These are phyloP conservation scores for Phyllopteryx taeniolatus DNA, from an alignment of 2,113 vertebrate species.

Conservation along the genomic window DNA sequence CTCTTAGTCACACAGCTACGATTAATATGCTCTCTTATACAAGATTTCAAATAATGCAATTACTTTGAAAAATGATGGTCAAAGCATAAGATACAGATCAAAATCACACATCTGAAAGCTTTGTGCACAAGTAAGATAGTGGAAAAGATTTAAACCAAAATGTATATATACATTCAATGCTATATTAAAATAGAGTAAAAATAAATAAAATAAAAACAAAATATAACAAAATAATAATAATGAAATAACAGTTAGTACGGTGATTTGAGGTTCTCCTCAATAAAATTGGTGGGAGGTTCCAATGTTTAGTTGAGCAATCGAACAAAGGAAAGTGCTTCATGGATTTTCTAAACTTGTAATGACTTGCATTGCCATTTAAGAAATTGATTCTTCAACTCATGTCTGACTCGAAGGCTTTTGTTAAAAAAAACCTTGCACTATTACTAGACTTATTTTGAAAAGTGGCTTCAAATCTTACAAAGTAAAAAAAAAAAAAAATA, in stretches of 20 bases:
- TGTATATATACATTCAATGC: background rate
- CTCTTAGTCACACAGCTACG: conserved; percentile 18
- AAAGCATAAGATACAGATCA: background rate
- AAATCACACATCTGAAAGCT: background rate
- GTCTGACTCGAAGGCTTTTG: background rate
- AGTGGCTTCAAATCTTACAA: background rate
- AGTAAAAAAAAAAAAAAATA: background rate
- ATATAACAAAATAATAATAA: background rate
- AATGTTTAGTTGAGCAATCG: conserved; percentile 10
- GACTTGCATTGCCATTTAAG: background rate
- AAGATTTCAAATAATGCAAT: conserved; percentile 15
- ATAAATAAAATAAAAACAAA: no score
- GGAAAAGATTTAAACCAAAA: background rate
- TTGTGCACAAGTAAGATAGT: background rate
- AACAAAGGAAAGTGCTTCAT: conserved; percentile 4
- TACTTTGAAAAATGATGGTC: background rate
- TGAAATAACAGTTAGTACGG: conserved; percentile 40
- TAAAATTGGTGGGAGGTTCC: conserved; percentile 35
- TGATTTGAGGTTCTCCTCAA: conserved; percentile 42
- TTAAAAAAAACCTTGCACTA: background rate
- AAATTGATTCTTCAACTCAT: background rate
- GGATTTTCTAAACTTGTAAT: background rate
- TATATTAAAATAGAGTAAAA: background rate
- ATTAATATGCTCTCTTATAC: conserved; percentile 2
- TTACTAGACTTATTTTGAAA: background rate